phyloP scores from a whole-genome alignment of 1,140 invertebrate genomes.

The Cyphomyrmex costatus region DNA sequence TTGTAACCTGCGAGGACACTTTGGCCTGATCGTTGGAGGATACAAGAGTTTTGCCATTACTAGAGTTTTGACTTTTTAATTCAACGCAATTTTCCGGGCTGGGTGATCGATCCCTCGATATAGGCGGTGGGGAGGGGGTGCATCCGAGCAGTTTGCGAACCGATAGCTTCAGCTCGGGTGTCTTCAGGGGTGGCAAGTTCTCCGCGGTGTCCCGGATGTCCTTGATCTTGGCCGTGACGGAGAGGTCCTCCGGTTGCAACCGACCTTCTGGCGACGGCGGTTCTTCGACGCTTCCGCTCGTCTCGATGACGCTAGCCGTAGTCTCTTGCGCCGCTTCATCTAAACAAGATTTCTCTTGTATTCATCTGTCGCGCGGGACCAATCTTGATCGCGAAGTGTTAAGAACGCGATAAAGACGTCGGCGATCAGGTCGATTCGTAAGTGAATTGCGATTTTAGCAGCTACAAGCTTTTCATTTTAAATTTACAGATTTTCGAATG shows the following conservation, averaged over 20 bases:
- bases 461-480: too few relatives aligned
- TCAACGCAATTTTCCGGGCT: slow-evolving; percentile 76
- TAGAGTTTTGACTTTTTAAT: slow-evolving; percentile 64
- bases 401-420: background rate
- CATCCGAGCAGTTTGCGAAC: slow-evolving; percentile 82
- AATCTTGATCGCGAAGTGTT: background rate
- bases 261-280: slow-evolving; percentile 79
- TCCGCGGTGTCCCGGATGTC: slow-evolving; percentile 62
- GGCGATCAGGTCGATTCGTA: slow-evolving; percentile 46
- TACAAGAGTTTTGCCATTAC: slow-evolving; percentile 61
- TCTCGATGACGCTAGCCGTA: slow-evolving; percentile 48
- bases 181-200: slow-evolving; percentile 72
- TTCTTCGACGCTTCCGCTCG: slow-evolving; percentile 62
- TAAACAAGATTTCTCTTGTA: slow-evolving; percentile 70
- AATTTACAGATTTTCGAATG: background rate
- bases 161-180: slow-evolving; percentile 82
- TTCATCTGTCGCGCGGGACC: slow-evolving; percentile 30
- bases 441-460: slow-evolving; percentile 7
- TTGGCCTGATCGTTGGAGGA: slow-evolving; percentile 59
- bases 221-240: slow-evolving; percentile 77
- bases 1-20: slow-evolving; percentile 66
- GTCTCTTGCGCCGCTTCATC: slow-evolving; percentile 74
- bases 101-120: slow-evolving; percentile 70
- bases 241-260: slow-evolving; percentile 82
- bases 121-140: slow-evolving; percentile 81